Evolutionary conservation across 2,797 vertebrate genomes (phyloP).

Genomic region (Characodon lateralis): DNA sequence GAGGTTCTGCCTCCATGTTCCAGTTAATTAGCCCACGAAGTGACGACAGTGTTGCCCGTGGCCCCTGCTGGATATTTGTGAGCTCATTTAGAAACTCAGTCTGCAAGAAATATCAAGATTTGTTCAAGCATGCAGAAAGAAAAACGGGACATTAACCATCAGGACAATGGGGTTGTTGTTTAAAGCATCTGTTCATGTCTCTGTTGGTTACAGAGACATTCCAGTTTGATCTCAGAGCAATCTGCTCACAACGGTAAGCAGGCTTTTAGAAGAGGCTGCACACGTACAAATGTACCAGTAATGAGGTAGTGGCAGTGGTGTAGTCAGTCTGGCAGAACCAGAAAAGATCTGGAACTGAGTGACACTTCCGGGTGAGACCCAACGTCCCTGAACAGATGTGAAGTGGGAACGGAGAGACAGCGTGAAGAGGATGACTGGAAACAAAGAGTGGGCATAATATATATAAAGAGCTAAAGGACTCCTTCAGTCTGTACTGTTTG

Average conservation of each 20-base stretch:
- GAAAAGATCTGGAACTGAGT: background rate
- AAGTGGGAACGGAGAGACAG: background rate
- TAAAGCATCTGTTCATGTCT: background rate
- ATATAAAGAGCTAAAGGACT: background rate
- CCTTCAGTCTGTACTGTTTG: background rate
- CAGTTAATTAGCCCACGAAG: background rate
- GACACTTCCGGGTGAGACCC: background rate
- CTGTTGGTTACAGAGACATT: slow-evolving; percentile 3
- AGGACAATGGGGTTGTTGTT: background rate
- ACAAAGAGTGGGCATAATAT: background rate
- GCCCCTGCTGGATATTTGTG: background rate
- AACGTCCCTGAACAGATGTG: too few relatives aligned
- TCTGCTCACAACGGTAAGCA: background rate
- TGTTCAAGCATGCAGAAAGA: slow-evolving; percentile 7
- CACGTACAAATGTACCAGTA: too few relatives aligned
- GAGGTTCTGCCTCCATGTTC: background rate
- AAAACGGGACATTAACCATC: background rate
- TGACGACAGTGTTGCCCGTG: background rate
- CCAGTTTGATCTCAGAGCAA: slow-evolving; percentile 12
- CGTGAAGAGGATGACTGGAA: background rate
- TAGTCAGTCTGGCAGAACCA: background rate
- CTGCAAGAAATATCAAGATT: background rate
- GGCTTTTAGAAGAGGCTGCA: background rate
- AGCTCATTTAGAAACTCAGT: background rate
- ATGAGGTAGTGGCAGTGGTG: background rate